Conservation (phyloP, 2,888 invertebrate species). For the Erebia palarica region DNA sequence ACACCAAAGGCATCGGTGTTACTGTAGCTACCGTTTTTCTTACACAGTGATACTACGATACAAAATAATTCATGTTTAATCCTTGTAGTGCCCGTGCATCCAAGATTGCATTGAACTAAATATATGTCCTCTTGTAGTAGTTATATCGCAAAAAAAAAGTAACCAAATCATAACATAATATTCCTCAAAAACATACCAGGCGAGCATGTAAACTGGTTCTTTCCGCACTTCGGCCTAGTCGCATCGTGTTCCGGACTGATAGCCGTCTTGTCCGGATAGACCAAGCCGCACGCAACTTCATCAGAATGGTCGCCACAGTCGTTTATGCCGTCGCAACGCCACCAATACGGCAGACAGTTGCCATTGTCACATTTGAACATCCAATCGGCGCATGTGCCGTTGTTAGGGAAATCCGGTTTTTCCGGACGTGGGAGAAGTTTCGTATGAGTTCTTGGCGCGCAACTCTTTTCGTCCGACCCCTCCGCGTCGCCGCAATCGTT, state of each 20-base stretch:
- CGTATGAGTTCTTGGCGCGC: slow-evolving; percentile 67
- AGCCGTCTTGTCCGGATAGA: slow-evolving; percentile 51
- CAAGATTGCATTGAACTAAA: no score
- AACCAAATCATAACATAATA: not conserved
- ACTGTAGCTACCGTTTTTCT: no score
- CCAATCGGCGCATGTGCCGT: slow-evolving; percentile 85
- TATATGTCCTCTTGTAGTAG: no score
- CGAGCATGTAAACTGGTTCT: slow-evolving; percentile 73
- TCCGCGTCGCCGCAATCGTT: slow-evolving; percentile 86
- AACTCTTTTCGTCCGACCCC: slow-evolving; percentile 87
- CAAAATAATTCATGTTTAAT: no score
- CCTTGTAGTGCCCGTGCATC: no score
- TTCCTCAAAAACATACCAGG: slow-evolving; percentile 54
- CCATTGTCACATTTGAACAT: slow-evolving; percentile 89
- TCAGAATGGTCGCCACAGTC: slow-evolving; percentile 90
- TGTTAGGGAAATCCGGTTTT: slow-evolving; percentile 51
- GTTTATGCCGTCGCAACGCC: slow-evolving; percentile 89
- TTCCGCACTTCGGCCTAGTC: slow-evolving; percentile 58
- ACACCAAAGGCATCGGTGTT: no score
- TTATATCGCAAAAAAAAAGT: no score
- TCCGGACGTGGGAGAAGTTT: slow-evolving; percentile 58
- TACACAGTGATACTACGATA: not conserved
- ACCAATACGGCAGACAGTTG: slow-evolving; percentile 89
- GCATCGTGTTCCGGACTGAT: slow-evolving; percentile 51
- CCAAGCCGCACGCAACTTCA: slow-evolving; percentile 83